A percentile compares a stretch with the other conserved stretches of the same genome.
Evolutionary conservation across 2,888 invertebrate species (phyloP).

Genomic region (Nomada hirtipes): DNA sequence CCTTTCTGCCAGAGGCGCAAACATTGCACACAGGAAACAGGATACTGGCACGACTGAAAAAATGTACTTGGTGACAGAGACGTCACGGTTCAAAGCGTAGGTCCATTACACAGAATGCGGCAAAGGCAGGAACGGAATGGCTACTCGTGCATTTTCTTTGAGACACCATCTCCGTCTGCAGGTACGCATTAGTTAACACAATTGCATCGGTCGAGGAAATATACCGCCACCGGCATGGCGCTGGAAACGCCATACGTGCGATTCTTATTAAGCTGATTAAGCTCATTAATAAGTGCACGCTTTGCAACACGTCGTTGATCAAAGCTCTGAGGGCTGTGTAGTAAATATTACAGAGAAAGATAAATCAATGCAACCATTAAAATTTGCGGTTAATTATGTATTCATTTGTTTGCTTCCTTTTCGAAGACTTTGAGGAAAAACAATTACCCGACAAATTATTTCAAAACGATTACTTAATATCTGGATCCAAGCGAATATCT

Average conservation of each 20-base stretch:
- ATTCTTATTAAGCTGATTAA: conserved; percentile 34
- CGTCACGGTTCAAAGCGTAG: conserved; percentile 2
- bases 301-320: conserved; percentile 26
- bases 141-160: conserved; percentile 29
- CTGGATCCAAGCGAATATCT: too few relatives aligned
- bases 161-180: not conserved
- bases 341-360: not conserved
- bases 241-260: conserved; percentile 13
- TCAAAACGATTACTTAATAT: too few relatives aligned
- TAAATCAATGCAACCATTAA: conserved; percentile 5
- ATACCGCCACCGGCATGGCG: not conserved
- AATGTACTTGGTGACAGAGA: conserved; percentile 19
- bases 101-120: conserved; percentile 21
- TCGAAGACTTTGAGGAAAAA: too few relatives aligned
- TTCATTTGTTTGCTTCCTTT: too few relatives aligned
- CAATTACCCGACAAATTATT: too few relatives aligned
- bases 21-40: not conserved
- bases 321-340: conserved; percentile 1
- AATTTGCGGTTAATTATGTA: not conserved
- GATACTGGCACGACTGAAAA: not conserved
- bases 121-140: conserved; percentile 21
- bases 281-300: conserved; percentile 24
- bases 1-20: not conserved
- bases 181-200: conserved; percentile 16
- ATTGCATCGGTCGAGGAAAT: conserved; percentile 18